Evolutionary conservation across 2,797 vertebrate species (phyloP), one percentile per base, ranked within the genome.

Genomic region (Tenualosa ilisha): DNA sequence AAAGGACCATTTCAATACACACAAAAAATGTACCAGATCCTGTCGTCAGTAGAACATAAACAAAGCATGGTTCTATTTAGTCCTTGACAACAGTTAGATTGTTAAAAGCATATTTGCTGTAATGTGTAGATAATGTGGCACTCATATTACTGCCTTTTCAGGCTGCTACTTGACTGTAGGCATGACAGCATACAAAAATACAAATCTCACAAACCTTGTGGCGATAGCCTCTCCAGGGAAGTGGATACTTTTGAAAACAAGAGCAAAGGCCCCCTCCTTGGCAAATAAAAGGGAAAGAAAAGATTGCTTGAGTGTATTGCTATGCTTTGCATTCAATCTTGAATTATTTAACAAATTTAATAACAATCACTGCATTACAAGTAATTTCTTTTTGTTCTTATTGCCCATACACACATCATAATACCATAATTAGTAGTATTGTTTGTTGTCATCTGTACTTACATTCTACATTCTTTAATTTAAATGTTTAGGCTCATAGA

Each of bases 241-340:
- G 92, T 97, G 97, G 83, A 96, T 93, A 87, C 98, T 99, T 95
- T 99, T 99, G 93, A 99, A 98, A 91, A 98, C 97, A 88, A 99
- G 88, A 0, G 98, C 97, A 54, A 98, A 99, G 82, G 98, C 97
- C 1, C 98, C 98, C 93, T 99, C 98, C 98, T 98, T 90, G 84
- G 91, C 93, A 85, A 81, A 49, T 87, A 88, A 86, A 84, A 51
- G 50, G 50, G 82, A 86, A 63, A 90, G 82, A 72, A 85, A 61
- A 20, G 63, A 83, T 24, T 81, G 22, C 6, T 43, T 72, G 68
- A 6, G 31, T 40, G 31, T 37, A 12, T 68, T 68, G 63, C 31
- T 72, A 17, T 40, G 26, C 8, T 40, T 40, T 72, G 68, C 68
- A 40, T 72, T 31, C 68, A 40, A 72, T 0, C 13, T 40, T 72